A percentile compares a stretch with the other conserved stretches of the same genome.
These are phyloP conservation scores for Lithophane socia DNA, from an alignment of 2,888 invertebrate species.

Conservation along the genomic window DNA sequence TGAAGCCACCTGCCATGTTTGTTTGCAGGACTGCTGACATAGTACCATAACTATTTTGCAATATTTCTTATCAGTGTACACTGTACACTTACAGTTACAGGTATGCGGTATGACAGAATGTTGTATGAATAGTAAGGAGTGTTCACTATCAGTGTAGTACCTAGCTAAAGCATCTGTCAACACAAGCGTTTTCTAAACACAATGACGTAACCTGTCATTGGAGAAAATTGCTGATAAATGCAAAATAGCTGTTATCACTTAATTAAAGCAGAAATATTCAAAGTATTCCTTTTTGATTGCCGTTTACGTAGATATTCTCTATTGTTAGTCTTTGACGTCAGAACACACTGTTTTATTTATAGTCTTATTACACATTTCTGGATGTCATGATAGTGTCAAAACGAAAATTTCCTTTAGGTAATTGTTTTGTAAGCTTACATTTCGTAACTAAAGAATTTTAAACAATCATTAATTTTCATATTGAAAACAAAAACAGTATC, in stretches of 20 bases:
- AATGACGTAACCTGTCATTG: slow-evolving; percentile 51
- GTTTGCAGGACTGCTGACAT: not conserved
- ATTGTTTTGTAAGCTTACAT: slow-evolving; percentile 15
- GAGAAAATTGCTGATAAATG: slow-evolving; percentile 41
- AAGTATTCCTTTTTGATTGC: slow-evolving; percentile 41
- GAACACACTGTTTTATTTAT: slow-evolving; percentile 45
- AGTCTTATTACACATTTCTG: slow-evolving; percentile 27
- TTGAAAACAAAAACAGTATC: slow-evolving; percentile 14
- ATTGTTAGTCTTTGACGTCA: slow-evolving; percentile 67
- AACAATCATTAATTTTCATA: slow-evolving; percentile 3
- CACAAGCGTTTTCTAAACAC: slow-evolving; percentile 30
- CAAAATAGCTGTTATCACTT: slow-evolving; percentile 37
- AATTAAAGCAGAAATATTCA: slow-evolving; percentile 37
- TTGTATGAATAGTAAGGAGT: slow-evolving; percentile 21
- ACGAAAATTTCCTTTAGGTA: slow-evolving; percentile 7
- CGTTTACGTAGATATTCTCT: slow-evolving; percentile 60
- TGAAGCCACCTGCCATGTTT: slow-evolving; percentile 12
- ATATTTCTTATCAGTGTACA: slow-evolving; percentile 31
- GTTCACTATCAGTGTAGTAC: slow-evolving; percentile 38
- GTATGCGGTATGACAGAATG: slow-evolving; percentile 8
- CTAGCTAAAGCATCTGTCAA: slow-evolving; percentile 1
- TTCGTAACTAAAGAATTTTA: slow-evolving; percentile 8
- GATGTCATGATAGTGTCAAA: slow-evolving; percentile 38
- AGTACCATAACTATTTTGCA: slow-evolving; percentile 24
- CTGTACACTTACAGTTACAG: too few species aligned